These are phyloP conservation scores for Mastacembelus armatus DNA, from an alignment of 2,797 vertebrate genomes.

Conservation along the genomic window DNA sequence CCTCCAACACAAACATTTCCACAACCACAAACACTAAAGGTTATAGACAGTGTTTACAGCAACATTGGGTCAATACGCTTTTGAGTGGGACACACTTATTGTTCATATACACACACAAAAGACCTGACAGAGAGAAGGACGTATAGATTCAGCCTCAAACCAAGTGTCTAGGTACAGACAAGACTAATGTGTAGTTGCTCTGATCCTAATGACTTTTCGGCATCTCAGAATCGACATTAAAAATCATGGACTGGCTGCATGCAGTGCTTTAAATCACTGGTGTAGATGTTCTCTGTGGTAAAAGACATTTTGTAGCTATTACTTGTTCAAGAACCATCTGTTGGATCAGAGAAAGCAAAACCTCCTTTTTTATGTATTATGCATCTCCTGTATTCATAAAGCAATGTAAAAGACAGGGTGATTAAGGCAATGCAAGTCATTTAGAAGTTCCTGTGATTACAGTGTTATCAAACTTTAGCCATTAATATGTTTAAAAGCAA, in stretches of 20 bases:
- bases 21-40: slow-evolving; percentile 42
- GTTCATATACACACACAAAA: slow-evolving; percentile 1
- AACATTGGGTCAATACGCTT: slow-evolving; percentile 40
- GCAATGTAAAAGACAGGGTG: slow-evolving; percentile 1
- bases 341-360: slow-evolving; percentile 31
- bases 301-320: slow-evolving; percentile 21
- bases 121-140: slow-evolving; percentile 36
- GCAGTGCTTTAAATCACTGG: slow-evolving; percentile 8
- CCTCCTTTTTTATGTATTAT: slow-evolving; percentile 12
- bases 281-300: background rate
- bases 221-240: background rate
- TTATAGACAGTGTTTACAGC: slow-evolving; percentile 44
- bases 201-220: slow-evolving; percentile 4
- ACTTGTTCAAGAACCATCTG: slow-evolving; percentile 9
- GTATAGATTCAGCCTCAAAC: slow-evolving; percentile 28
- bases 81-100: slow-evolving; percentile 34
- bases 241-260: slow-evolving; percentile 3
- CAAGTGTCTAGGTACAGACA: slow-evolving; percentile 11
- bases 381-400: slow-evolving; percentile 3
- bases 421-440: slow-evolving; percentile 16
- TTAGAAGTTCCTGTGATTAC: slow-evolving; percentile 17
- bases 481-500: too few relatives aligned
- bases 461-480: too few relatives aligned
- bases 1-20: slow-evolving; percentile 25
- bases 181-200: background rate